Percentiles rank a stretch among this genome's conserved stretches.
These are phyloP conservation scores for Arctia plantaginis DNA, from an alignment of 2,888 invertebrate species.

Conservation along the genomic window DNA sequence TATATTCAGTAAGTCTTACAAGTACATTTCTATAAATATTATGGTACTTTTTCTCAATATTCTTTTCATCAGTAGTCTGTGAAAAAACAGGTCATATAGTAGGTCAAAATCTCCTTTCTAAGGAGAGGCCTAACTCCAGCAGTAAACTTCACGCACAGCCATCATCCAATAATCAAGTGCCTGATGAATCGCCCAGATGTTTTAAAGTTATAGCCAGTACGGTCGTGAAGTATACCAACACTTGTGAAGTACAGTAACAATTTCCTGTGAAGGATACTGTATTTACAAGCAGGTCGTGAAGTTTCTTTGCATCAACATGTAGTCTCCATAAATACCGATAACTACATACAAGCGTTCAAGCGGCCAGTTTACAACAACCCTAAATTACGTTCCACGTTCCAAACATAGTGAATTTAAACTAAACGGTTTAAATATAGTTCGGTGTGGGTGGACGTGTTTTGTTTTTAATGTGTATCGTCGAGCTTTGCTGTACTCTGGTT, in stretches of 20 bases:
- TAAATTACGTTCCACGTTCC: slow-evolving; percentile 47
- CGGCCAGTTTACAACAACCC: slow-evolving; percentile 37
- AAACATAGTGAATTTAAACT: slow-evolving; percentile 49
- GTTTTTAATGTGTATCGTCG: slow-evolving; percentile 9
- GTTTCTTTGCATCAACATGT: slow-evolving; percentile 20
- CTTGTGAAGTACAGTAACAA: background rate
- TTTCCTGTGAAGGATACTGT: background rate
- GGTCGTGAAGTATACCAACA: background rate
- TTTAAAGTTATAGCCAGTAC: background rate
- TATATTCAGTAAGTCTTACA: too few relatives aligned
- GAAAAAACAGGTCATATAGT: too few relatives aligned
- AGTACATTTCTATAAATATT: too few relatives aligned
- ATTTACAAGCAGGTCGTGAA: slow-evolving; percentile 13
- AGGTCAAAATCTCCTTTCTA: too few relatives aligned
- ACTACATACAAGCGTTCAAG: slow-evolving; percentile 17
- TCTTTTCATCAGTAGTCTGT: too few relatives aligned
- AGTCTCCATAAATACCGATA: slow-evolving; percentile 17
- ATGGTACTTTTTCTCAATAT: too few relatives aligned
- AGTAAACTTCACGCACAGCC: too few relatives aligned
- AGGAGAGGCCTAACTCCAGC: too few relatives aligned
- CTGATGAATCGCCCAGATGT: background rate
- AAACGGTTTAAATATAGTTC: slow-evolving; percentile 48
- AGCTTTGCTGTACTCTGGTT: background rate
- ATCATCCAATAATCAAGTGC: background rate
- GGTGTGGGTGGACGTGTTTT: slow-evolving; percentile 9